Base-by-base conservation (phyloP, 2,797 vertebrate genomes). In the Crypturellus tataupa region DNA sequence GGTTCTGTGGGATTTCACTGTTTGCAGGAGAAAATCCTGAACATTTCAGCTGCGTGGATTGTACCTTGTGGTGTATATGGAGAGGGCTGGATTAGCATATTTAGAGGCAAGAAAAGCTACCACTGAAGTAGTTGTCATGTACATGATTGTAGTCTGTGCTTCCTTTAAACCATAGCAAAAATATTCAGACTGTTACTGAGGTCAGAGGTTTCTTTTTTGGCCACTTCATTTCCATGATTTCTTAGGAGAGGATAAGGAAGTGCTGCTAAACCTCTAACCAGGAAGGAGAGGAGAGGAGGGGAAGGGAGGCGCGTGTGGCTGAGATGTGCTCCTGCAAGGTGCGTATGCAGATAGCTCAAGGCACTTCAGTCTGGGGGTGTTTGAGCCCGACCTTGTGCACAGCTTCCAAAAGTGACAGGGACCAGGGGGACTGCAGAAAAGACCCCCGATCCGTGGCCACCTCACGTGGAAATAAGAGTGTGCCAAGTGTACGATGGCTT, bases 301-400 rank as follows among this genome's bases (percentile, higher is more conserved):
- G 33, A 44, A 20, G 63, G 3, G 53, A 46, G 6, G 33, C 18
- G 9, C 8, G 58, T 20, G 23, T 6, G 6, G 20, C 5, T 29
- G 16, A 15, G 40, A 24, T 67, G 72, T 65, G 8, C 7, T 53
- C 55, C 75, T n/a, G 0, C 2, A 31, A 17, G 3, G 5, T 4
- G 2, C 0, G 2, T 21, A 2, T 12, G 12, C 23, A 24, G 37
- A 59, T 31, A 55, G 2, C 37, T 87, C 0, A 0, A 31, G 9
- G 51, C 27, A 1, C 8, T 8, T 53, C 44, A 39, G 21, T 21
- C 53, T 31, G 0, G 9, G 25, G 40, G 59, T 10, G 3, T 17
- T 65, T 13, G 68, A 62, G 33, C 13, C 63, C 39, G 63, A 62
- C 29, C 39, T n/a, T 5, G 25, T 47, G 55, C 1, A 0, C 10